phyloP scores from a whole-genome alignment of 2,113 vertebrate genomes.

The Catharus fuscescens region DNA sequence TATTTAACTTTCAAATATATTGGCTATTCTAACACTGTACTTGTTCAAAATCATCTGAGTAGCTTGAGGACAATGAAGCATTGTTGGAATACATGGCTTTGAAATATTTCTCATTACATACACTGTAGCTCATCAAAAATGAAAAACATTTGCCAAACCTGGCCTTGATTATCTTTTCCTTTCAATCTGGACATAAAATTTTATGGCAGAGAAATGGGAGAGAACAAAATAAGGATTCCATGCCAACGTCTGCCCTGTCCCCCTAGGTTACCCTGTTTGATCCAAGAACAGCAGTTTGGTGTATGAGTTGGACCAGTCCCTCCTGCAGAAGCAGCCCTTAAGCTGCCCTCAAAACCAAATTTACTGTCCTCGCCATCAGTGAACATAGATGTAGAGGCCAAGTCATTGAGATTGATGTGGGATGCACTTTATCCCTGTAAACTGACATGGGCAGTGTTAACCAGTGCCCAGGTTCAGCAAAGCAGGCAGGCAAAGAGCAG shows the following conservation, averaged over 20 bases:
- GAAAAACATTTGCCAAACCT: background rate
- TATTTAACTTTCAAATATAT: background rate
- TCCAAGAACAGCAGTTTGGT: background rate
- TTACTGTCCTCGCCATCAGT: background rate
- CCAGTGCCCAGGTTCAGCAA: background rate
- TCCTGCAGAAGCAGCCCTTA: background rate
- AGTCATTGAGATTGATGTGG: background rate
- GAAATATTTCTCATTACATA: background rate
- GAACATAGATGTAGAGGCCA: background rate
- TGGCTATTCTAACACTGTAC: background rate
- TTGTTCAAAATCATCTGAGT: background rate
- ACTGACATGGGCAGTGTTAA: accelerated
- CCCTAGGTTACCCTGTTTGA: background rate
- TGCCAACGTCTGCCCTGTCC: background rate
- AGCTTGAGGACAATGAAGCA: background rate
- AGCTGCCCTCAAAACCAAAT: background rate
- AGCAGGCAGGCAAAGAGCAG: background rate
- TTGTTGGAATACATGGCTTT: background rate
- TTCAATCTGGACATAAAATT: background rate
- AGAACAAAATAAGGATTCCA: background rate
- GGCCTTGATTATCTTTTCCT: background rate
- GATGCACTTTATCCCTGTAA: background rate
- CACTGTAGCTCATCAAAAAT: background rate
- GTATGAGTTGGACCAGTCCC: background rate
- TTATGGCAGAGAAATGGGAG: background rate